Evolutionary conservation across 2,113 vertebrate genomes (phyloP).

Genomic region (Smithornis capensis): DNA sequence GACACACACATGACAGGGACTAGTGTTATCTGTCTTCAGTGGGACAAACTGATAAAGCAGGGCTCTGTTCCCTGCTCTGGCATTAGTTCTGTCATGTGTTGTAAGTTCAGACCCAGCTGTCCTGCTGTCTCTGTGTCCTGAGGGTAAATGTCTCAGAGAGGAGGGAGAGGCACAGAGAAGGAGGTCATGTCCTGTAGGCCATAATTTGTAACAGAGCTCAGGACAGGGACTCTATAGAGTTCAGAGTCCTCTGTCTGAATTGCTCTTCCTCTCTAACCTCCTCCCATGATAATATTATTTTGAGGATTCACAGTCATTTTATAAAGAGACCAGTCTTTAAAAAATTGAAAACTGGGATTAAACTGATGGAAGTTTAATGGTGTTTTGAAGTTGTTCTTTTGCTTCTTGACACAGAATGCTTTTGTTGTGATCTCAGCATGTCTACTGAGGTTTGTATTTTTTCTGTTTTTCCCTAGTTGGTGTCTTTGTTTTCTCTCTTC

Average conservation of each 20-base stretch:
- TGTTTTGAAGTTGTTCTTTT: not conserved
- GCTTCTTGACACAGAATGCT: not conserved
- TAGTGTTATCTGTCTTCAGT: not conserved
- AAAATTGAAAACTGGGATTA: not conserved
- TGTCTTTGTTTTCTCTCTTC: constrained; percentile 81
- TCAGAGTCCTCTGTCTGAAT: not conserved
- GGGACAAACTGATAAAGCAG: not conserved
- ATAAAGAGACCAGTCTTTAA: not conserved
- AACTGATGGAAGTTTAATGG: not conserved
- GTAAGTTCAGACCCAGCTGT: not conserved
- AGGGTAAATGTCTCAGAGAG: not conserved
- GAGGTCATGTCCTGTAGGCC: not conserved
- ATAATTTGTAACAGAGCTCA: not conserved
- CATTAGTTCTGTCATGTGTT: not conserved
- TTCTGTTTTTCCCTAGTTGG: constrained; percentile 68
- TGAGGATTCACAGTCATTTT: not conserved
- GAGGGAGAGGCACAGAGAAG: not conserved
- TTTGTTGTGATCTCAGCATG: not conserved
- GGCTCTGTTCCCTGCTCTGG: not conserved
- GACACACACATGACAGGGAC: not conserved
- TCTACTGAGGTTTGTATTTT: not conserved
- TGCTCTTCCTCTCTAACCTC: not conserved
- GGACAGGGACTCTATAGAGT: not conserved
- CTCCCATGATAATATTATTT: not conserved
- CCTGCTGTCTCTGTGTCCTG: not conserved